Evolutionary conservation across 2,797 vertebrate genomes (phyloP).

Genomic region (Poecilia picta): DNA sequence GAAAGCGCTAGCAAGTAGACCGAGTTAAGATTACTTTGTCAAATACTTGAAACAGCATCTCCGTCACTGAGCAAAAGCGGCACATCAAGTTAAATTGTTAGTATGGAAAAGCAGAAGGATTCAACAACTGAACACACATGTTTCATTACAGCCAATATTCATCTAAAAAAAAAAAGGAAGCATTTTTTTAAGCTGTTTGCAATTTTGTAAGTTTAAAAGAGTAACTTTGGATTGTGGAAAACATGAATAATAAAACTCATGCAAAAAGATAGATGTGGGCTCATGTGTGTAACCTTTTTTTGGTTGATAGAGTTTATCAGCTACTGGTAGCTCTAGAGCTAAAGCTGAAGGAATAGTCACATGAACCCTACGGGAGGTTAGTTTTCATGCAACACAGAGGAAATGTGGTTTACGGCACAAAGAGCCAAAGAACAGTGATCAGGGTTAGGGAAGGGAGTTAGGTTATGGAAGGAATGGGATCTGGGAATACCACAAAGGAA

Average conservation of each 20-base stretch:
- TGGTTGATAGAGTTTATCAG: not conserved
- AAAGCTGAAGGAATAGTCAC: conserved; percentile 29
- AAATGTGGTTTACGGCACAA: conserved; percentile 55
- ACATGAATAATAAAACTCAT: not conserved
- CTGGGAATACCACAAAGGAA: conserved; percentile 81
- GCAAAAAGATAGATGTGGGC: not conserved
- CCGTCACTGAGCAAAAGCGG: conserved; percentile 23
- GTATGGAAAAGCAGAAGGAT: conserved; percentile 46
- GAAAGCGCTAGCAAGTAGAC: conserved; percentile 6
- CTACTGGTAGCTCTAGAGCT: conserved; percentile 6
- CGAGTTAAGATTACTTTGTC: not conserved
- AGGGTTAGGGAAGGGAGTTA: conserved; percentile 53
- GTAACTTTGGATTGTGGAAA: not conserved
- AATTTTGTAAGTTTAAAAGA: not conserved
- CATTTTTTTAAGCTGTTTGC: not conserved
- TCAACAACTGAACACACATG: conserved; percentile 38
- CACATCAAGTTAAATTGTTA: conserved; percentile 39
- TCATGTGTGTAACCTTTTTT: not conserved
- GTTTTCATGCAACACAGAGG: conserved; percentile 79
- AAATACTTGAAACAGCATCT: conserved; percentile 21
- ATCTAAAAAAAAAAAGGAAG: not conserved
- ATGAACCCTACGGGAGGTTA: conserved; percentile 63
- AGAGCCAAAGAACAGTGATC: conserved; percentile 55
- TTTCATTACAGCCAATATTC: not conserved
- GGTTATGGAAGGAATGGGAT: conserved; percentile 49